Evolutionary conservation across 2,888 invertebrate species (phyloP), one percentile per base, ranked within the genome.

Genomic region (Aleiodes testaceus): DNA sequence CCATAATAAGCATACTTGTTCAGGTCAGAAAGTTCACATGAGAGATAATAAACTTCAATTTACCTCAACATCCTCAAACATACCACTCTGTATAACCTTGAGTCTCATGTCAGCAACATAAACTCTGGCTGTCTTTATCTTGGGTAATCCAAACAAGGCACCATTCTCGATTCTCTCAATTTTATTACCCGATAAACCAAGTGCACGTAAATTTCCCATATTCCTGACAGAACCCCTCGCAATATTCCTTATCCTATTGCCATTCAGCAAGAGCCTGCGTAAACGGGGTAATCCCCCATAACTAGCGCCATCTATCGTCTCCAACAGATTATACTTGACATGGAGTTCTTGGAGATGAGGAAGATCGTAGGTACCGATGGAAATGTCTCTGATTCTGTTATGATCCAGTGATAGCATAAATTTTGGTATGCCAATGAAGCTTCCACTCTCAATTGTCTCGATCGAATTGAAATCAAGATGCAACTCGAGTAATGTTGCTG

Each of bases 381-480:
- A 47, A 30, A 76, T 70, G 11, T 52, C 61, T 7, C 61, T 53
- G 59, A 76, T 70, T 59, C 65, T 66, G 30, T 76, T 76, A 2
- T 42, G 45, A 11, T 49, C 18, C 6, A 73, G 52, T 16, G 45
- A 59, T 14, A 76, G 68, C 2, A 52, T 52, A 7, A 42, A n/a
- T 68, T 70, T 68, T 7, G 74, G 72, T 9, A 70, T 61, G 26
- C 84, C 84, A 0, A 81, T 72, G 74, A 89, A 89, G n/a, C 87
- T 87, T 4, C 83, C 84, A 18, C 80, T 80, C 59, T 87, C 85
- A 2, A 89, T 82, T 30, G 82, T 82, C 1, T 78, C 69, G 64
- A 89, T 87, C 42, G 80, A 77, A 66, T 89, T 89, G 67, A 86
- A 81, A 74, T 88, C 87, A 47, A 89, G 74, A 69, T 88, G 82